Evolutionary conservation across 2,797 vertebrate species (phyloP).

Genomic region (Muraenolepis orangiensis): DNA sequence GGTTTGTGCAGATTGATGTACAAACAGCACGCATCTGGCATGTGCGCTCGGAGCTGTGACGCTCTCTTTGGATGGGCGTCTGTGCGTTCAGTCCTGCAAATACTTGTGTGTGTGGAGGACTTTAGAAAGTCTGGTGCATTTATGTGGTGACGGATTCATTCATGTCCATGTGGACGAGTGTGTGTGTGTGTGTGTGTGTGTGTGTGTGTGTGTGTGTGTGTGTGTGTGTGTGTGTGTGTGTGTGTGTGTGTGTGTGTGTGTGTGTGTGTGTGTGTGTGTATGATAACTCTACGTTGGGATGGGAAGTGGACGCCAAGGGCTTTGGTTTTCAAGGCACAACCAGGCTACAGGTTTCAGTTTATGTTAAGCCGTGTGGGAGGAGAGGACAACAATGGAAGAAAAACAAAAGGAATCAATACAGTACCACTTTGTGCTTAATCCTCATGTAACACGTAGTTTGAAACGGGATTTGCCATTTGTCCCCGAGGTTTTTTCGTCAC

Average conservation of each 20-base stretch:
- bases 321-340: neutral
- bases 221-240: too few relatives aligned
- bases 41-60: neutral
- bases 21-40: neutral
- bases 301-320: neutral
- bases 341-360: neutral
- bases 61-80: neutral
- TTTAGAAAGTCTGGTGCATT: neutral
- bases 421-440: neutral
- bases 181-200: too few relatives aligned
- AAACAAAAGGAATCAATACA: neutral
- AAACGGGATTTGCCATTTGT: slow-evolving; percentile 13
- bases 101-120: neutral
- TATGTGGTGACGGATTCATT: neutral
- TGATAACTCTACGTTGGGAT: neutral
- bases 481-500: too few relatives aligned
- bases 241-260: too few relatives aligned
- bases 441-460: neutral
- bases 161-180: neutral
- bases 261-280: too few relatives aligned
- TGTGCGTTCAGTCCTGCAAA: neutral
- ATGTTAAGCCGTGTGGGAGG: neutral
- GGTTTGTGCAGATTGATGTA: neutral
- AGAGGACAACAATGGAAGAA: neutral
- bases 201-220: too few relatives aligned